Conservation (phyloP, 2,113 vertebrate species). For the Anolis sagrei region DNA sequence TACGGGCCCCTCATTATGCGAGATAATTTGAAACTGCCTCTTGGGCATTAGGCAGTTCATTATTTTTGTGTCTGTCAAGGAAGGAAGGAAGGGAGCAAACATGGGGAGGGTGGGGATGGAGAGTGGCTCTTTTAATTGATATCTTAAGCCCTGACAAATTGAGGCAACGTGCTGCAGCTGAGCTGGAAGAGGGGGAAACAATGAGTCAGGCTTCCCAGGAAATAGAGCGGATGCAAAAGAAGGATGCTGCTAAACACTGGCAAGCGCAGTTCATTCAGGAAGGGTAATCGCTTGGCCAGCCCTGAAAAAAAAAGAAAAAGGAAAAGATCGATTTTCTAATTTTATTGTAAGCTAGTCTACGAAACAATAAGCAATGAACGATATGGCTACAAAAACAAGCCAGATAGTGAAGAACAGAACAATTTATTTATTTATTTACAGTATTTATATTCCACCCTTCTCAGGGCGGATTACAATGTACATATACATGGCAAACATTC, state of each 20-base stretch:
- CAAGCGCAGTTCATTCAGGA: neutral
- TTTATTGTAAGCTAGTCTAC: too few relatives aligned
- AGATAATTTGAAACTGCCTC: constrained; percentile 72
- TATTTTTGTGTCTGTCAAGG: neutral
- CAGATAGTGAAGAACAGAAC: too few relatives aligned
- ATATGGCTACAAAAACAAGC: too few relatives aligned
- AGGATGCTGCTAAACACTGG: neutral
- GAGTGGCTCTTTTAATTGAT: neutral
- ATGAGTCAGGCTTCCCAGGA: neutral
- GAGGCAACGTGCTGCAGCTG: constrained; percentile 4
- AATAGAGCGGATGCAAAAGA: neutral
- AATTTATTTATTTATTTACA: too few relatives aligned
- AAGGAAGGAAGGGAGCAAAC: neutral
- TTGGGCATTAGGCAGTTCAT: constrained; percentile 67
- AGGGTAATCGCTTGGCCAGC: neutral
- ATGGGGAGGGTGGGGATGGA: neutral
- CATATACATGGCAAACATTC: too few relatives aligned
- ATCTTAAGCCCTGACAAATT: constrained; percentile 25
- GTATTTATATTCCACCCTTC: too few relatives aligned
- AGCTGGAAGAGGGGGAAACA: neutral
- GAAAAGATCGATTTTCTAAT: too few relatives aligned
- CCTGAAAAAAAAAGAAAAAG: neutral
- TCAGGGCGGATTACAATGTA: too few relatives aligned
- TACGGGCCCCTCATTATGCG: neutral
- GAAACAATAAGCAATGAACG: too few relatives aligned